A percentile compares a stretch with the other conserved stretches of the same genome.
Evolutionary conservation across 2,113 vertebrate genomes (phyloP).

Genomic region (Paramisgurnus dabryanus): DNA sequence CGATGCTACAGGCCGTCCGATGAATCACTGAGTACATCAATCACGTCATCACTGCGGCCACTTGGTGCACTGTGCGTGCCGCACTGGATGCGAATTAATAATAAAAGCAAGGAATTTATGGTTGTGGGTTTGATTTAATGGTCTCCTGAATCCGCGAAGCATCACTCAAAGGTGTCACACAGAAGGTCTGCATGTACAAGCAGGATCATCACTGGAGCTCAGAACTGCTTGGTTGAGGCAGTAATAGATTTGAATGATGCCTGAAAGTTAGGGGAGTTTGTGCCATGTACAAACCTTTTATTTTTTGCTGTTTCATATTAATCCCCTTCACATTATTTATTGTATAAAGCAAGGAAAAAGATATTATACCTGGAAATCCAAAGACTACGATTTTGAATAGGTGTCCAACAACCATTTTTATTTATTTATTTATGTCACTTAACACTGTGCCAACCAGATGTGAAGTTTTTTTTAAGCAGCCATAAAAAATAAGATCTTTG

Average conservation of each 20-base stretch:
- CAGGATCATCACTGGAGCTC: not conserved
- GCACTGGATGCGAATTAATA: constrained; percentile 57
- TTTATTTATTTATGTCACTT: too few species aligned
- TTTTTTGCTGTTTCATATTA: constrained; percentile 11
- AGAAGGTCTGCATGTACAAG: constrained; percentile 12
- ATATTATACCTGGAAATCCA: too few species aligned
- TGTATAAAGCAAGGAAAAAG: not conserved
- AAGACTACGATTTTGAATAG: too few species aligned
- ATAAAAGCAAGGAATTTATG: constrained; percentile 68
- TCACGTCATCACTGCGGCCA: constrained; percentile 60
- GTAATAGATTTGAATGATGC: constrained; percentile 26
- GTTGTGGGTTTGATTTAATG: constrained; percentile 70
- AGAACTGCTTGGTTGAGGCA: not conserved
- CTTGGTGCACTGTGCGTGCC: constrained; percentile 62
- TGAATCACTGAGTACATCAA: constrained; percentile 61
- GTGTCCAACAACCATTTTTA: too few species aligned
- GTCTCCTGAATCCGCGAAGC: constrained; percentile 70
- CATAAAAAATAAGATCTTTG: too few species aligned
- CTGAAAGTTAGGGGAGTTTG: constrained; percentile 31
- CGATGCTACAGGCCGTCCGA: constrained; percentile 50
- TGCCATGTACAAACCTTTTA: not conserved
- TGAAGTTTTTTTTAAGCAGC: too few species aligned
- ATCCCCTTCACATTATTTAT: not conserved
- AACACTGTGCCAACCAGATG: too few species aligned
- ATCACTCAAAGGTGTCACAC: constrained; percentile 42